Evolutionary conservation across 35 echinoderm and acorn worm genomes (phyloP).

Genomic region (Strongylocentrotus purpuratus): DNA sequence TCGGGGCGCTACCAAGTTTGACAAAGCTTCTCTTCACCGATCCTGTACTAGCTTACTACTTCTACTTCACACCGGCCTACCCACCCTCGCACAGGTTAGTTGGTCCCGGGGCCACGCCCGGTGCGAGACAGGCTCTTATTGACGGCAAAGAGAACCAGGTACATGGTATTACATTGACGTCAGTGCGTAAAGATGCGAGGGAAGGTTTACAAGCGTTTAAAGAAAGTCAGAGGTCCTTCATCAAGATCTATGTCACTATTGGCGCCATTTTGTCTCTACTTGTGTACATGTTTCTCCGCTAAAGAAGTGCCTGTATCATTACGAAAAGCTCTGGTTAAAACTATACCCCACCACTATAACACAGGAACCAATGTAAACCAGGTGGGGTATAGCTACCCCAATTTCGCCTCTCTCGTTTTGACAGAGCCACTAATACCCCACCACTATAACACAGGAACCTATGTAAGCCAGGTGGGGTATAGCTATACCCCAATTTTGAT

Average conservation of each 20-base stretch:
- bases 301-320: background rate
- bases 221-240: background rate
- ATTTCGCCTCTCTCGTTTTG: too few relatives aligned
- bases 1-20: conserved; percentile 56
- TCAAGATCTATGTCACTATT: background rate
- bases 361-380: too few relatives aligned
- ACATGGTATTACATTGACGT: background rate
- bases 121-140: background rate
- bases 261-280: background rate
- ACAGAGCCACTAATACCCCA: too few relatives aligned
- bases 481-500: too few relatives aligned
- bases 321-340: too few relatives aligned
- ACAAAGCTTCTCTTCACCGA: conserved; percentile 46
- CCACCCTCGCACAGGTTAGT: conserved; percentile 53
- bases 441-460: too few relatives aligned
- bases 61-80: conserved; percentile 50
- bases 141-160: background rate
- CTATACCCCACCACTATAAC: too few relatives aligned
- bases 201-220: background rate
- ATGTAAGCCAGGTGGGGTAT: too few relatives aligned
- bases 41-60: conserved; percentile 61
- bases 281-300: background rate
- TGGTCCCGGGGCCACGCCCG: conserved; percentile 51
- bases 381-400: too few relatives aligned
- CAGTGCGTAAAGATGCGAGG: background rate